Percentiles rank a stretch among this genome's conserved stretches.
Conservation (phyloP, 2,888 invertebrate species). For the Dascillus cervinus region DNA sequence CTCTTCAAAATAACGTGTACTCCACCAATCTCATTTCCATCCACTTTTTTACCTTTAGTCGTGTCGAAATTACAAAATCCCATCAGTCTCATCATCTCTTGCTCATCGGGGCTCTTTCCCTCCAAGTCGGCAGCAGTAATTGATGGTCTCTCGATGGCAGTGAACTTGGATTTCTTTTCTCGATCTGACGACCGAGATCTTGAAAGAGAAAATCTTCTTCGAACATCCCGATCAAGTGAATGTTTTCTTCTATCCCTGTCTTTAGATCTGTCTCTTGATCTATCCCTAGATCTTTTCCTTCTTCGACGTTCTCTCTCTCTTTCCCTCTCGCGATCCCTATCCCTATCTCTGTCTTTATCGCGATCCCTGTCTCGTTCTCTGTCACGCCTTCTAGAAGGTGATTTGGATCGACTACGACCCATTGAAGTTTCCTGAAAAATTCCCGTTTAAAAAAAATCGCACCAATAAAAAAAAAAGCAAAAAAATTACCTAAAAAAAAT, state of each 20-base stretch:
- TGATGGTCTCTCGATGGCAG: constrained; percentile 46
- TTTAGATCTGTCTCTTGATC: constrained; percentile 37
- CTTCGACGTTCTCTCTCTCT: constrained; percentile 41
- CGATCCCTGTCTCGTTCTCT: constrained; percentile 46
- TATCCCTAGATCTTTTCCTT: constrained; percentile 39
- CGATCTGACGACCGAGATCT: constrained; percentile 30
- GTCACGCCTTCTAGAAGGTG: constrained; percentile 46
- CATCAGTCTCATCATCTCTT: constrained; percentile 94
- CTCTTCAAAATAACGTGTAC: constrained; percentile 94
- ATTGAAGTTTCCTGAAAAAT: constrained; percentile 40
- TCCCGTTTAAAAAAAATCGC: too few species aligned
- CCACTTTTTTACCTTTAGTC: constrained; percentile 93
- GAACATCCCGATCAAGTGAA: constrained; percentile 40
- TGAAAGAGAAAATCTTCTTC: constrained; percentile 39
- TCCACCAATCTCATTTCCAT: constrained; percentile 88
- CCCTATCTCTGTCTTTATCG: constrained; percentile 43
- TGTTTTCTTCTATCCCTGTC: constrained; percentile 41
- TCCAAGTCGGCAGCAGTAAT: constrained; percentile 78
- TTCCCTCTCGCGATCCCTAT: constrained; percentile 42
- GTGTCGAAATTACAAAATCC: constrained; percentile 94
- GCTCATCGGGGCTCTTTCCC: constrained; percentile 85
- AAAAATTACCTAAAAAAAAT: constrained; percentile 8
- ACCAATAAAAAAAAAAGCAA: too few species aligned
- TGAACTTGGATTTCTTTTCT: constrained; percentile 26
- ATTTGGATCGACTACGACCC: constrained; percentile 45